Base-by-base conservation (phyloP, 2,888 invertebrate genomes). In the Scaptomyza parva region DNA sequence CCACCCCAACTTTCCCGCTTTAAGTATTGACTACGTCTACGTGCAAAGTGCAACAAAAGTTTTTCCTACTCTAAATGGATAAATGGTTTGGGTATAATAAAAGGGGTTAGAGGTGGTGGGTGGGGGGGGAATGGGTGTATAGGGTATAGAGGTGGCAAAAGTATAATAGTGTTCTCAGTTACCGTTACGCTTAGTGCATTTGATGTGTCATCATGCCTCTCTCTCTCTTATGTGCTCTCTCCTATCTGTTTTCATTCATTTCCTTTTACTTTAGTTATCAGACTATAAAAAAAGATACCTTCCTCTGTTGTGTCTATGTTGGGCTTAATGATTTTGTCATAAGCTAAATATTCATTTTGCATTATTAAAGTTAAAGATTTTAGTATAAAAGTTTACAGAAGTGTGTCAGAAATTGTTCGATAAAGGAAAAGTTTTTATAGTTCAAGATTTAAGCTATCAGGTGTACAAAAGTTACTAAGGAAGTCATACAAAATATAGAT, bases 131-230 rank as follows among this genome's bases (percentile, higher is more conserved):
- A n/a, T n/a, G n/a, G n/a, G n/a, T n/a, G n/a, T n/a, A n/a, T 8
- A 24, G 24, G n/a, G n/a, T 4, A 11, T 22, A 12, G 47, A 63
- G 40, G 52, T 65, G 45, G 40, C 30, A 22, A 33, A 52, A 59
- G 59, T 74, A 71, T 64, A 53, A 58, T 57, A 61, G 67, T 51
- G 47, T 59, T 66, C 82, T 82, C 80, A 70, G 80, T 83, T 83
- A 83, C 84, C 81, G 84, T 81, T 75, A 37, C 81, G 84, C 81
- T 81, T 63, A 78, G 69, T 78, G 84, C 83, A 76, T 83, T 78
- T 71, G 78, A 78, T 5, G 44, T 74, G 71, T 57, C 71, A 66
- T 54, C 69, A 41, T 17, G 9, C 37, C 20, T 12, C 37, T 12
- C n/a, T 17, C 6, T 3, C 7, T n/a, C 43, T 43, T 8, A 7